Base-by-base conservation (phyloP, 30 jellyfish, hydroid and myxozoan genomes). In the Chironex yamaguchii region DNA sequence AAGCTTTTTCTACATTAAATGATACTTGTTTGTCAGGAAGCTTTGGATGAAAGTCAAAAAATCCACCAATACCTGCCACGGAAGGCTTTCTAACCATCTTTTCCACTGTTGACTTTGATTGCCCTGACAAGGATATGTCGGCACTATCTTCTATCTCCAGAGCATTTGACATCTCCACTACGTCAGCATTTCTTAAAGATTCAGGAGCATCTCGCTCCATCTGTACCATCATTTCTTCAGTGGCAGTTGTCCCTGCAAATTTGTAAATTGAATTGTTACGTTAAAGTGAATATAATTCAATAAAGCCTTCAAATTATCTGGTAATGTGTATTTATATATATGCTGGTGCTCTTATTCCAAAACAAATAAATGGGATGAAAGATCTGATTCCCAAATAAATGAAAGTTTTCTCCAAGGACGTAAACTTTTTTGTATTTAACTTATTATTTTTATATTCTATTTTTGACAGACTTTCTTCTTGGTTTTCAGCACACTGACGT, bases 1-100 rank as follows among this genome's bases (percentile, higher is more conserved):
- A 76, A 4, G 79, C 79, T 52, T 76, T 76, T 22, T 53, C 34
- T 22, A 76, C 67, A 29, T 32, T 42, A 50, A 76, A 29, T 76
- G 89, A 71, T 30, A 76, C 64, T 36, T 42, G 58, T 17, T 42
- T 17, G 17, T 17, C 58, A 6, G 58, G 17, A 6, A 9, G 58
- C 58, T 42, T 42, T 42, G 17, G 58, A 17, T 42, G 17, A 42
- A 42, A 77, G 23, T 77, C 35, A 33, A 77, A 77, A 50, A 51
- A 51, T 17, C 34, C 89, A 30, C 54, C 89, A n/a, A 77, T 6
- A 42, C 58, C 58, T 42, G 58, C 58, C 9, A 9, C 58, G 13
- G 17, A 42, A 42, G 58, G 58, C 58, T 9, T 42, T 42, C 17
- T 42, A 17, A 42, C 9, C 58, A 42, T 42, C 13, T 42, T 42